Evolutionary conservation across 2,797 vertebrate genomes (phyloP).

Genomic region (Protosalanx chinensis): DNA sequence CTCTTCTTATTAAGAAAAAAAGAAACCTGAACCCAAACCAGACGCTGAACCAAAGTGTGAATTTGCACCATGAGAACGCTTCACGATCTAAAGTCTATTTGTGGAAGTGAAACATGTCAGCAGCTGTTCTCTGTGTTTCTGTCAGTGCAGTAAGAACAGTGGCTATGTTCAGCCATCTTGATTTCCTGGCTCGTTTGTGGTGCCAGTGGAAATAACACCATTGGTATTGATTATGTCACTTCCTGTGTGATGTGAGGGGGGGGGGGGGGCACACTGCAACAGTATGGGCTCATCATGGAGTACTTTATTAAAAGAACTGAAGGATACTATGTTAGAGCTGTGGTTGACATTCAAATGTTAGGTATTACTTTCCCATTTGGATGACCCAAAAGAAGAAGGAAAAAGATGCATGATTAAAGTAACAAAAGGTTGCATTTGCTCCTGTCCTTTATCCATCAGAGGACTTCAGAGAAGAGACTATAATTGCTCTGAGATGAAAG

Average conservation of each 20-base stretch:
- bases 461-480: slow-evolving; percentile 60
- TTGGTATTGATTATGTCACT: neutral
- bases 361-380: slow-evolving; percentile 34
- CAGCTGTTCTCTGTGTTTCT: no score
- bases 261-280: neutral
- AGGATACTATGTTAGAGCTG: slow-evolving; percentile 30
- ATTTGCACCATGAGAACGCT: no score
- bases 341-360: slow-evolving; percentile 57
- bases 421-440: slow-evolving; percentile 57
- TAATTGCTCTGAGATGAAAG: slow-evolving; percentile 65
- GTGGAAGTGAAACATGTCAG: no score
- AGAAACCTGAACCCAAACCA: no score
- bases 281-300: slow-evolving; percentile 19
- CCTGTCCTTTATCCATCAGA: slow-evolving; percentile 57
- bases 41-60: no score
- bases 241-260: slow-evolving; percentile 3
- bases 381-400: neutral
- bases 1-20: no score
- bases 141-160: neutral
- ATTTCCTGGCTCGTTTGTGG: neutral
- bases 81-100: no score
- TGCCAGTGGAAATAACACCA: no score
- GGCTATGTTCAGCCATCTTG: no score
- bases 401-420: slow-evolving; percentile 51
- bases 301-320: slow-evolving; percentile 41